Evolutionary conservation across 2,888 invertebrate species (phyloP).

Genomic region (Hydrotaea diabolus): DNA sequence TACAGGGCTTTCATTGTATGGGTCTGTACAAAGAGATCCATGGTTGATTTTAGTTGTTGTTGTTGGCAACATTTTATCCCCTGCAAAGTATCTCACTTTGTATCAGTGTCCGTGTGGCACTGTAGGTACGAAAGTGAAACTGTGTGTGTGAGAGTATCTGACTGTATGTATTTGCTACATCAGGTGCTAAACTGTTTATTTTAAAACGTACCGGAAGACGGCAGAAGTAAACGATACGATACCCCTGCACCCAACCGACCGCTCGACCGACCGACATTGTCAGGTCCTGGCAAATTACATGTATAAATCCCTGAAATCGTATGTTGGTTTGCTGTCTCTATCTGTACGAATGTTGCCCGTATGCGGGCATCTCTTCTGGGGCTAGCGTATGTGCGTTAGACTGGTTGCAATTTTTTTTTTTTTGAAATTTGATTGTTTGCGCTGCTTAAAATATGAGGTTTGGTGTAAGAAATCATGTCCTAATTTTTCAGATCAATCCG

Average conservation of each 20-base stretch:
- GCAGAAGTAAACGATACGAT: too few species aligned
- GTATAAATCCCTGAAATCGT: background rate
- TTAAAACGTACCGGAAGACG: background rate
- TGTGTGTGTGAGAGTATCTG: background rate
- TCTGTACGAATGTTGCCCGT: background rate
- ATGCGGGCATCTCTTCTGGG: background rate
- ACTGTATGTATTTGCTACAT: constrained; percentile 10
- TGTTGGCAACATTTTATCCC: background rate
- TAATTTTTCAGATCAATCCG: too few species aligned
- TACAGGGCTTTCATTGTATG: too few species aligned
- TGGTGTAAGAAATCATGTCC: too few species aligned
- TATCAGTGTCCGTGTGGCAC: background rate
- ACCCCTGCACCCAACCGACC: background rate
- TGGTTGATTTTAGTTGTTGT: background rate
- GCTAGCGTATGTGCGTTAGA: background rate
- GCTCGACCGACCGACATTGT: background rate
- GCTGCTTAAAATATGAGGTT: too few species aligned
- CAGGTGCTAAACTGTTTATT: constrained; percentile 57
- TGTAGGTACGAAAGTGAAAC: too few species aligned
- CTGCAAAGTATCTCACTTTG: constrained; percentile 7
- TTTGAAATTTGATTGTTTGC: too few species aligned
- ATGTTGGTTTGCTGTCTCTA: background rate
- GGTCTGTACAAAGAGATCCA: background rate
- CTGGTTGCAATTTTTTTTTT: too few species aligned
- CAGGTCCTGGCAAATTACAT: background rate